phyloP scores from a whole-genome alignment of 1,140 invertebrate genomes.

The Diuraphis noxia region DNA sequence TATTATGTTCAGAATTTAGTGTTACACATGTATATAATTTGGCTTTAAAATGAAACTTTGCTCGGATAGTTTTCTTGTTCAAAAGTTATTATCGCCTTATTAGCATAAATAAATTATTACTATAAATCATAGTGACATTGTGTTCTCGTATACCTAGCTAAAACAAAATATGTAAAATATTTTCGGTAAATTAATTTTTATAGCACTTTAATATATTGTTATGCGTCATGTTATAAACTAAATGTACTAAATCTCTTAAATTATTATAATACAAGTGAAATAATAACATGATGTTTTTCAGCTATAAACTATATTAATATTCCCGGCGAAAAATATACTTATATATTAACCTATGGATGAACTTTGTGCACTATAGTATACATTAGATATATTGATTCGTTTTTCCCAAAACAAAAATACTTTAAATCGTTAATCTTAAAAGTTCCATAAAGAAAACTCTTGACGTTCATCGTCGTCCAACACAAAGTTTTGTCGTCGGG shows the following conservation, averaged over 20 bases:
- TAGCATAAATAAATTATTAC: constrained; percentile 5
- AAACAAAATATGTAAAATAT: neutral
- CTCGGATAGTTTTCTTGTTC: neutral
- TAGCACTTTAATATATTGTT: neutral
- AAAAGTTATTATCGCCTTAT: neutral
- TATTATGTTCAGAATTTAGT: too few species aligned
- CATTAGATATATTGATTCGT: too few species aligned
- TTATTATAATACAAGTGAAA: neutral
- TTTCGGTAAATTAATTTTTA: neutral
- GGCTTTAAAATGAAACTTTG: too few species aligned
- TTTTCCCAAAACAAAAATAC: too few species aligned
- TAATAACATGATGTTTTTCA: neutral
- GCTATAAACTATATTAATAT: neutral
- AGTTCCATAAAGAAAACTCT: neutral
- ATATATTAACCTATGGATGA: too few species aligned
- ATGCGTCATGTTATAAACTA: too few species aligned
- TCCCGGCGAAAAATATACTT: too few species aligned
- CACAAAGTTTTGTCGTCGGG: neutral
- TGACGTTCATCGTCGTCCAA: neutral
- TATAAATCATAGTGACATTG: neutral
- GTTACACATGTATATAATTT: too few species aligned
- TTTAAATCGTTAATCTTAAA: neutral
- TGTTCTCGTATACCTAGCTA: neutral
- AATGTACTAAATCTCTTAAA: too few species aligned
- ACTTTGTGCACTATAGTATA: too few species aligned